Evolutionary conservation across 64 coral and sea anemone genomes (phyloP).

Genomic region (Stylophora pistillata): DNA sequence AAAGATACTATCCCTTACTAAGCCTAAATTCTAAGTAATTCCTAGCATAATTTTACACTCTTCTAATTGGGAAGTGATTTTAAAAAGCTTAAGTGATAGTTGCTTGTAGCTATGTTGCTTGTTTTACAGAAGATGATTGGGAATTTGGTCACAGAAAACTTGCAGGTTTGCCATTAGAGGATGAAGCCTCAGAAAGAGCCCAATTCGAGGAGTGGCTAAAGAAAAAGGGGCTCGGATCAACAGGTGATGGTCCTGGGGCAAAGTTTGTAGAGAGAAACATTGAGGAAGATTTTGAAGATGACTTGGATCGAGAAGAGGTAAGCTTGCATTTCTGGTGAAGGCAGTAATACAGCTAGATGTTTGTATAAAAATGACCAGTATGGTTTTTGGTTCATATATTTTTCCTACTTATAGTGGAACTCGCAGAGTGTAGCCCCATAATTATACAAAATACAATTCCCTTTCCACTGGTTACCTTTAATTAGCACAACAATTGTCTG

Average conservation of each 20-base stretch:
- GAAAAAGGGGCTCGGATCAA: not conserved
- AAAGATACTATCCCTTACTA: too few species aligned
- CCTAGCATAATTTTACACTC: too few species aligned
- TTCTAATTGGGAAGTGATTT: too few species aligned
- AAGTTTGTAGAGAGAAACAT: not conserved
- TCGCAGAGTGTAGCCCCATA: not conserved
- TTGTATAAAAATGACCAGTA: not conserved
- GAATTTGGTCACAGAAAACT: conserved; percentile 45
- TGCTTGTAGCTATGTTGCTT: not conserved
- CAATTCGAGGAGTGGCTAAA: conserved; percentile 7
- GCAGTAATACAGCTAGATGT: too few species aligned
- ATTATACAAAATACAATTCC: too few species aligned
- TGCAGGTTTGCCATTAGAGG: conserved; percentile 2
- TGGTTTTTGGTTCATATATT: not conserved
- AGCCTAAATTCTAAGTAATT: too few species aligned
- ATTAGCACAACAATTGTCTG: too few species aligned
- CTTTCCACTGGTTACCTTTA: too few species aligned
- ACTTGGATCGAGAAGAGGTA: conserved; percentile 67
- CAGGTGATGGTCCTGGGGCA: not conserved
- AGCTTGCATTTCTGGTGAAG: not conserved
- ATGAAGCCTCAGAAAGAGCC: not conserved
- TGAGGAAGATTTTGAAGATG: conserved; percentile 11
- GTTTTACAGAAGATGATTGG: conserved; percentile 64
- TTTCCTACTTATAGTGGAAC: not conserved
- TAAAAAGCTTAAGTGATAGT: too few species aligned